These are phyloP conservation scores for Spea hammondii DNA, from an alignment of 2,797 vertebrate genomes.

Conservation along the genomic window DNA sequence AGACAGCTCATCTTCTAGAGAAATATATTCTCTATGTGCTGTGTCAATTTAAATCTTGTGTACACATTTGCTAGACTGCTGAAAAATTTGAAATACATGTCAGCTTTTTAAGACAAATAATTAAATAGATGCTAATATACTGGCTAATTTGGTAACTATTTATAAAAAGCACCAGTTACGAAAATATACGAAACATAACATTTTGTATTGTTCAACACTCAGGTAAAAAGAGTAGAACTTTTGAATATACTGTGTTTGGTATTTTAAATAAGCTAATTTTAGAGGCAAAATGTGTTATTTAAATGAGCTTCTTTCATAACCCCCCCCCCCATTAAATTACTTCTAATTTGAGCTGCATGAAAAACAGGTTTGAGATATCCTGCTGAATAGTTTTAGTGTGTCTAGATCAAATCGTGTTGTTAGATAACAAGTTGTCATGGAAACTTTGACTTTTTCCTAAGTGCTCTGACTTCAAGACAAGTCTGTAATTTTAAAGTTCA, in stretches of 20 bases:
- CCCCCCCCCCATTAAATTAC: background rate
- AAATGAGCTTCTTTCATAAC: background rate
- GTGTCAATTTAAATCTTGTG: too few species aligned
- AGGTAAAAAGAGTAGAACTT: too few species aligned
- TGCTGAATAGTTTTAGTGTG: background rate
- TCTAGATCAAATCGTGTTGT: background rate
- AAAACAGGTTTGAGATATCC: background rate
- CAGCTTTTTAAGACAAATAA: too few species aligned
- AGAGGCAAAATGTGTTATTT: background rate
- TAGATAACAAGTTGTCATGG: slow-evolving; percentile 3
- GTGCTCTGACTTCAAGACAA: background rate
- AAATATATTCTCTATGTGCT: too few species aligned
- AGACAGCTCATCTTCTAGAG: too few species aligned
- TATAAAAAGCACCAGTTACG: too few species aligned
- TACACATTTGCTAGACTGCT: too few species aligned
- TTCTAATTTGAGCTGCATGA: background rate
- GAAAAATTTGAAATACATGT: too few species aligned
- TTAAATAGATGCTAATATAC: too few species aligned
- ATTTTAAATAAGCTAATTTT: background rate
- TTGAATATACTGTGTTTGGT: background rate
- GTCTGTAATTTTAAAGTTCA: slow-evolving; percentile 6
- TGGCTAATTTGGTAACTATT: too few species aligned
- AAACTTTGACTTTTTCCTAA: slow-evolving; percentile 1
- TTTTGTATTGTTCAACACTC: too few species aligned
- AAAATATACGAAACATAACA: too few species aligned